Percentiles rank a stretch among this genome's conserved stretches.
Evolutionary conservation across 2,888 invertebrate genomes (phyloP).

Genomic region (Synergus japonicus): DNA sequence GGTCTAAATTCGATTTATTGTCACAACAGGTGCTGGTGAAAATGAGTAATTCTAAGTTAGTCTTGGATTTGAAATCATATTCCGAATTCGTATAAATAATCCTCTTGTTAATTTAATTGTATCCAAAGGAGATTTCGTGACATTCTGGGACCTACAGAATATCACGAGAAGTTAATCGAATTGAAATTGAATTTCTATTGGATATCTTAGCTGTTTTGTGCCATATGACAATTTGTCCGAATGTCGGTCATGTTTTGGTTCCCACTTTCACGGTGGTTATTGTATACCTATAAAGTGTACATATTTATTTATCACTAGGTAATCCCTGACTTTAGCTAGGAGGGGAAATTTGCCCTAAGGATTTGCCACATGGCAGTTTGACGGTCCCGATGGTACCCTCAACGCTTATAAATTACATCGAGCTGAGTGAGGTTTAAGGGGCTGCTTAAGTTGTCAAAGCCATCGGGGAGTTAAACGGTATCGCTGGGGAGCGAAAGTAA

Average conservation of each 20-base stretch:
- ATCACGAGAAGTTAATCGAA: not conserved
- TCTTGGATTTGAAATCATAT: no score
- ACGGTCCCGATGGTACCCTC: constrained; percentile 69
- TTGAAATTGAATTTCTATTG: not conserved
- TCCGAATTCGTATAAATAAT: no score
- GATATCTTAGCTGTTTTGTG: not conserved
- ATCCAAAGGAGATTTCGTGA: not conserved
- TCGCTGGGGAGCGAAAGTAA: constrained; percentile 56
- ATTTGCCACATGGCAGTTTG: constrained; percentile 75
- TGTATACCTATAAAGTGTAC: constrained; percentile 56
- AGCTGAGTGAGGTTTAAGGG: constrained; percentile 73
- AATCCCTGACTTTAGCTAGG: constrained; percentile 75
- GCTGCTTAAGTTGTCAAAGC: constrained; percentile 76
- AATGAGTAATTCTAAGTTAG: no score
- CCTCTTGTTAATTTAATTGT: no score
- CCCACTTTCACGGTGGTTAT: constrained; percentile 58
- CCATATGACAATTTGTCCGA: constrained; percentile 12
- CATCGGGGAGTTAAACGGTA: constrained; percentile 71
- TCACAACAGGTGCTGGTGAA: no score
- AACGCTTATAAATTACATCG: constrained; percentile 75
- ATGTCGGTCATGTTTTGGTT: constrained; percentile 22
- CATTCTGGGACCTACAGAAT: not conserved
- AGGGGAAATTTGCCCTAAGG: constrained; percentile 51
- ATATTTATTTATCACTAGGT: constrained; percentile 76
- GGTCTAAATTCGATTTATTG: no score